Base-by-base conservation (phyloP, 2,888 invertebrate species). In the Dynastes hyllus region DNA sequence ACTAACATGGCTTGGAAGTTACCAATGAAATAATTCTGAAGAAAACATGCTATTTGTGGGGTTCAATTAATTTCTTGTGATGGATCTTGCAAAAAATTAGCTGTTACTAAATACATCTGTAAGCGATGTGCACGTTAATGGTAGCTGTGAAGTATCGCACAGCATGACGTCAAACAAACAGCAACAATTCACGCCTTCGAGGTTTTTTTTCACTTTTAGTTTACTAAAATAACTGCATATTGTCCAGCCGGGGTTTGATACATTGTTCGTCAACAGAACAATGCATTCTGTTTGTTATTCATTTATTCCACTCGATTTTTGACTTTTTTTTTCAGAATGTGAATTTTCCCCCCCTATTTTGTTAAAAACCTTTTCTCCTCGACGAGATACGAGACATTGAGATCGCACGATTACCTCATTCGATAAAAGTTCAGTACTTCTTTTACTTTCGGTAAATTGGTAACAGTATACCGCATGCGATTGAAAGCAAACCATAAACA, bases 311-410 rank as follows among this genome's bases (percentile, higher is more conserved):
- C 45, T 61, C 73, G 63, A 63, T 63, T 75, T 75, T 61, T 29
- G 50, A 75, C 61, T 61, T 75, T 75, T 75, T 75, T 61, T 63
- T 61, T 61, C 73, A 45, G 61, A 75, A 61, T n/a, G n/a, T n/a
- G n/a, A n/a, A n/a, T n/a, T n/a, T n/a, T n/a, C n/a, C n/a, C n/a
- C n/a, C n/a, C n/a, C n/a, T n/a, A n/a, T n/a, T n/a, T n/a, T n/a
- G n/a, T n/a, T n/a, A n/a, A n/a, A n/a, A n/a, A n/a, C 73, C 73
- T 61, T 45, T 45, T 45, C 27, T 55, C 22, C 22, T 22, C 8
- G 11, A 27, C 61, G 45, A 61, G n/a, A 51, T 40, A 11, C 61
- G 1, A n/a, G 50, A 58, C 61, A 58, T 55, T 32, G 40, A 71
- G 58, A 71, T 71, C 55, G 58, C 73, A 27, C 73, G 73, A 75